These are phyloP conservation scores for Oncorhynchus gorbuscha DNA, from an alignment of 2,113 vertebrate genomes.

Conservation along the genomic window DNA sequence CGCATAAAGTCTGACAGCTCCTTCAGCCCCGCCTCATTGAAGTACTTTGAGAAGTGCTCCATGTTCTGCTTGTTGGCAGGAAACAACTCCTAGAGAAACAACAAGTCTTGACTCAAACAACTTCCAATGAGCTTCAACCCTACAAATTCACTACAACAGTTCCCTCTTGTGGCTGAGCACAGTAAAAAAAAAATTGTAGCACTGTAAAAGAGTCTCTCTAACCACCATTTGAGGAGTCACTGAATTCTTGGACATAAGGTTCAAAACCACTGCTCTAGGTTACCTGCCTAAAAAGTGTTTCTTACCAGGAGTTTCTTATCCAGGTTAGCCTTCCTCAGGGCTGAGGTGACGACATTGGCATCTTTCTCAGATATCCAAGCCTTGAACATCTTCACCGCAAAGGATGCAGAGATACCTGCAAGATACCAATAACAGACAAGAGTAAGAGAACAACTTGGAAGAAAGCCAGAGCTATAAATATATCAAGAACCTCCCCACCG, in stretches of 20 bases:
- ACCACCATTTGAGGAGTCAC: neutral
- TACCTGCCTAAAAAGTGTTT: neutral
- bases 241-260: no score
- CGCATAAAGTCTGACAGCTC: conserved; percentile 88
- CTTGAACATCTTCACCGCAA: conserved; percentile 93
- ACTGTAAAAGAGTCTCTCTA: neutral
- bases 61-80: conserved; percentile 89
- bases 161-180: neutral
- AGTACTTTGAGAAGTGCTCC: conserved; percentile 91
- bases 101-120: neutral
- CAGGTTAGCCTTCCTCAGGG: conserved; percentile 88
- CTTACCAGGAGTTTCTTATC: conserved; percentile 88
- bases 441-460: neutral
- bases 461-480: neutral
- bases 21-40: conserved; percentile 86
- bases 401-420: conserved; percentile 87
- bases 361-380: conserved; percentile 94
- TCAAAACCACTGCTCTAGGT: no score
- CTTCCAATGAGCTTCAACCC: neutral
- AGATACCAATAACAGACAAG: neutral
- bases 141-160: neutral
- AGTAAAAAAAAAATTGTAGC: neutral
- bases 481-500: neutral
- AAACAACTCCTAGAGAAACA: conserved; percentile 81
- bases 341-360: conserved; percentile 86